Evolutionary conservation across 1,140 invertebrate genomes (phyloP), one percentile per base, ranked within the genome.

Genomic region (Drosophila miranda): DNA sequence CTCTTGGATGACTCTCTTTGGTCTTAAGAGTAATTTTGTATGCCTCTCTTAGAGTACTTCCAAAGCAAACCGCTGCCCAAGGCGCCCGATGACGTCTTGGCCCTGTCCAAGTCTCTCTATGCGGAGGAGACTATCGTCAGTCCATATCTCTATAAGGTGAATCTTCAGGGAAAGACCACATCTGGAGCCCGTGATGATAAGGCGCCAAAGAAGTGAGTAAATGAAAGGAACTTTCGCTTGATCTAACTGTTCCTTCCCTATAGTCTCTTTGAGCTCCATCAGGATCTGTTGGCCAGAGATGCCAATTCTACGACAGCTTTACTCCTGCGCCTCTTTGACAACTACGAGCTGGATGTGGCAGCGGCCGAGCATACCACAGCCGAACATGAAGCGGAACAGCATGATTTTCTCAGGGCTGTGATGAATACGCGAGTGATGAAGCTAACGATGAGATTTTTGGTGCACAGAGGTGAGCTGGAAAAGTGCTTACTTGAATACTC

Each of bases 341-440:
- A 96, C 82, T 97, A 96, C 78, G 93, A 95, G 74, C 89, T 95
- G 64, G 94, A 96, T 78, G 94, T 94, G 2, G 92, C 92, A 14
- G 92, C 94, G 6, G 93, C 94, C 64, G 97, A 98, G 91, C 91
- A 94, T 43, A 94, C 96, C 0, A 97, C 95, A 6, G 88, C 94
- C n/a, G 92, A 94, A 90, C 95, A 97, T 87, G 91, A 92, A 61
- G 92, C 92, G 50, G 96, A 97, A 92, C 95, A 96, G 89, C 93
- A 94, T 61, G 93, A 93, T n/a, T 95, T 97, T 69, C 91, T 97
- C 49, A 93, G 96, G 83, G 93, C 93, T 0, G 93, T 97, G 21
- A 92, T 96, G 91, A 90, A 92, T 21, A 96, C 96, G 0, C 89
- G 93, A 13, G 93, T 96, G 5, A 96, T 97, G 93, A 93, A 94